Evolutionary conservation across 2,888 invertebrate genomes (phyloP), one percentile per base, ranked within the genome.

Genomic region (Brachylomia viminalis): DNA sequence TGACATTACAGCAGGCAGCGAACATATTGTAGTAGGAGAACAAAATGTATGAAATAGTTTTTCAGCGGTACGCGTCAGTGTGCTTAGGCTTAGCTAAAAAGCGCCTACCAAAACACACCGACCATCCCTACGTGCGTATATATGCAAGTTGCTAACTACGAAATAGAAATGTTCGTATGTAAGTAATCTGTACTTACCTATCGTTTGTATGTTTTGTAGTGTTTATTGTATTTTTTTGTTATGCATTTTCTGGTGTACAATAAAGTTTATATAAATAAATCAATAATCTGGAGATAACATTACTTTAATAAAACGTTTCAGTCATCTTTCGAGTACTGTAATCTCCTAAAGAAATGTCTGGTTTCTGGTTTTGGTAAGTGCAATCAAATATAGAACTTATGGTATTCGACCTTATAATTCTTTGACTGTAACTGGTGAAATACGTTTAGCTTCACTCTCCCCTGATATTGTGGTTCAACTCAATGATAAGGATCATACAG

Each of bases 81-180:
- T 27, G 20, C 11, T 45, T 33, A 65, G 2, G n/a, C 42, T 52
- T 11, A 42, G 5, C 13, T 27, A n/a, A 17, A 20, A n/a, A 68
- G 23, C 78, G 80, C 79, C 80, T 80, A 56, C 17, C 45, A n/a
- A 77, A 83, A 49, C 20, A 17, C 5, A n/a, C 11, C 23, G 20
- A 62, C 10, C 23, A 23, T 3, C 0, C 17, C 23, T n/a, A 27
- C 3, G 23, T 27, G 17, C 15, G 17, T 33, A 27, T 17, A 10
- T 58, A 42, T 52, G 45, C n/a, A 75, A 30, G 17, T 42, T 42
- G 3, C 27, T 65, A 42, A 42, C 17, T 47, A 45, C 0, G 8
- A 70, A 47, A n/a, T n/a, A 23, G n/a, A 30, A 52, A 11, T 3
- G 8, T 5, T 30, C 42, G 15, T 15, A 30, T 5, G 6, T 47